Evolutionary conservation across 2,797 vertebrate genomes (phyloP).

Genomic region (Apogon talboti): DNA sequence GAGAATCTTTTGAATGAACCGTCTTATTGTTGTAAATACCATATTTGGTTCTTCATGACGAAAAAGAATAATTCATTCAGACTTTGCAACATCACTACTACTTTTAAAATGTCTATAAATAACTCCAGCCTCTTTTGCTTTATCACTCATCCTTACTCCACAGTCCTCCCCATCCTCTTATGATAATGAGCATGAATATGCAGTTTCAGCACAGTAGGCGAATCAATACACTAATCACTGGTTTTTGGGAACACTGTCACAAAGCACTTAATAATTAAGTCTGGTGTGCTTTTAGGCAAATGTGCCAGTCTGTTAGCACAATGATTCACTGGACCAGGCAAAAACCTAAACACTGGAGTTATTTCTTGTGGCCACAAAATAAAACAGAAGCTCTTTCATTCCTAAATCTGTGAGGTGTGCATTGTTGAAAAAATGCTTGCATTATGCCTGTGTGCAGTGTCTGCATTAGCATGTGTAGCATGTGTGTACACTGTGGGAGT

Average conservation of each 20-base stretch:
- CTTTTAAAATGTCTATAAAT: slow-evolving; percentile 9
- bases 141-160: slow-evolving; percentile 28
- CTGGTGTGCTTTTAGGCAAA: slow-evolving; percentile 24
- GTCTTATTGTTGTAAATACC: neutral
- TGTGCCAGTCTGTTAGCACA: slow-evolving; percentile 15
- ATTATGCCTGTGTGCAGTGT: slow-evolving; percentile 29
- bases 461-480: slow-evolving; percentile 20
- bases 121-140: slow-evolving; percentile 33
- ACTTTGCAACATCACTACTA: neutral
- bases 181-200: slow-evolving; percentile 62
- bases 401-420: slow-evolving; percentile 48
- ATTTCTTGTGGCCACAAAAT: slow-evolving; percentile 35
- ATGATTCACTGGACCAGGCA: slow-evolving; percentile 3
- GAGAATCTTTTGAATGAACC: too few relatives aligned
- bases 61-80: neutral
- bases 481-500: slow-evolving; percentile 33
- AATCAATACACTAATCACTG: slow-evolving; percentile 60
- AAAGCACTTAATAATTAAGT: slow-evolving; percentile 37
- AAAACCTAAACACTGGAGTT: neutral
- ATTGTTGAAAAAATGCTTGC: slow-evolving; percentile 52
- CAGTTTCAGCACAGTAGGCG: slow-evolving; percentile 51
- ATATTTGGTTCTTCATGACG: neutral
- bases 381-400: slow-evolving; percentile 53
- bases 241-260: slow-evolving; percentile 38
- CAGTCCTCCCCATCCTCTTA: slow-evolving; percentile 10